phyloP scores from a whole-genome alignment of 2,888 invertebrate species.

The Leptopilina syphax region DNA sequence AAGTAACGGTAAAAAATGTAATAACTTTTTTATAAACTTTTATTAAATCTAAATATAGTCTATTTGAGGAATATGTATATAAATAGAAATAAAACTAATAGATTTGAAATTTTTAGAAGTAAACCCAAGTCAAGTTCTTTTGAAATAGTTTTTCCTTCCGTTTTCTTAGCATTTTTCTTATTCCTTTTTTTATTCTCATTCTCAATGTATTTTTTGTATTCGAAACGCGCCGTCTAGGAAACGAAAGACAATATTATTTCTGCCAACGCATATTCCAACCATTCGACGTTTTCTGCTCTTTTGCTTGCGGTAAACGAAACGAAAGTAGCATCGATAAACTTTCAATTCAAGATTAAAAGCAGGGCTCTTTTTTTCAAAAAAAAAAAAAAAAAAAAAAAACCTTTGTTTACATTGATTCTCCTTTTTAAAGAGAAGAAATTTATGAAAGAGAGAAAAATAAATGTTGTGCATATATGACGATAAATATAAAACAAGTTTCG shows the following conservation, averaged over 20 bases:
- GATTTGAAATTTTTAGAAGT: no score
- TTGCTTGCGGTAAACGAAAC: conserved; percentile 39
- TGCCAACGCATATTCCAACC: conserved; percentile 51
- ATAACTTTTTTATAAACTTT: no score
- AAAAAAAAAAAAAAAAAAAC: background rate
- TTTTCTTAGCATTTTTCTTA: conserved; percentile 29
- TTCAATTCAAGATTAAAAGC: conserved; percentile 6
- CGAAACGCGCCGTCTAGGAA: conserved; percentile 58
- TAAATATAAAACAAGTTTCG: background rate
- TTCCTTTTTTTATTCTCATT: background rate
- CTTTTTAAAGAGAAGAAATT: background rate
- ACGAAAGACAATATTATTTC: conserved; percentile 66
- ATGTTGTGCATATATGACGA: background rate
- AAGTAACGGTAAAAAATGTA: no score
- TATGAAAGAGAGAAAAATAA: background rate
- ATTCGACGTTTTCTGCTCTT: conserved; percentile 44
- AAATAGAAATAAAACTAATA: no score
- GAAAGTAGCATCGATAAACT: conserved; percentile 39
- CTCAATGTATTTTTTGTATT: conserved; percentile 39
- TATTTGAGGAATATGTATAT: no score
- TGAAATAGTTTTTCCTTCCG: background rate
- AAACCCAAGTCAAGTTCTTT: background rate
- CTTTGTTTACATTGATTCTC: background rate
- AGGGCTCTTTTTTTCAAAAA: background rate
- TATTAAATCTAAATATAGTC: no score